Evolutionary conservation across 1,140 invertebrate species (phyloP).

Genomic region (Tetramorium alpestre): DNA sequence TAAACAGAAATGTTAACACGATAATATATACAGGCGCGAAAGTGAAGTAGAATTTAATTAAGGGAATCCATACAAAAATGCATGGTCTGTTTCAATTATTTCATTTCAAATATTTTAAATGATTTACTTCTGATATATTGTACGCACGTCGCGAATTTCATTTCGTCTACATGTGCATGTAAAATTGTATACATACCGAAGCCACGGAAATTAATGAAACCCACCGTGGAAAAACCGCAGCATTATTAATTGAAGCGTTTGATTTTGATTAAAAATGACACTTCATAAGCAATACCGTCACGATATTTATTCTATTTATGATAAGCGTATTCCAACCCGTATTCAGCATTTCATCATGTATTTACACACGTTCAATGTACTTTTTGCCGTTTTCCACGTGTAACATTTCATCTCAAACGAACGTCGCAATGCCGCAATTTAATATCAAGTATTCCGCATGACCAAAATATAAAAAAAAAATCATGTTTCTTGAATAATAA

Average conservation of each 20-base stretch:
- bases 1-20: conserved; percentile 8
- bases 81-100: conserved; percentile 22
- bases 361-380: background rate
- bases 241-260: conserved; percentile 35
- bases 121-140: background rate
- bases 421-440: background rate
- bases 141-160: conserved; percentile 11
- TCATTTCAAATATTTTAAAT: conserved; percentile 31
- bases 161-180: background rate
- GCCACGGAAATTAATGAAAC: conserved; percentile 34
- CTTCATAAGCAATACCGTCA: background rate
- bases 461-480: conserved; percentile 9
- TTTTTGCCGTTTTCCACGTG: background rate
- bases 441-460: background rate
- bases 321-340: conserved; percentile 11
- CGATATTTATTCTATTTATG: conserved; percentile 30
- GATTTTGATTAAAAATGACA: conserved; percentile 38
- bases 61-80: conserved; percentile 21
- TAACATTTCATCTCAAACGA: conserved; percentile 10
- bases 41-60: conserved; percentile 46
- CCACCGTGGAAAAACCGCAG: conserved; percentile 2
- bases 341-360: background rate
- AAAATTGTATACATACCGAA: background rate
- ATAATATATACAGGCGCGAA: background rate
- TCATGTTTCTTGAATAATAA: background rate